Evolutionary conservation across 2,797 vertebrate species (phyloP).

Genomic region (Clarias fuscus): DNA sequence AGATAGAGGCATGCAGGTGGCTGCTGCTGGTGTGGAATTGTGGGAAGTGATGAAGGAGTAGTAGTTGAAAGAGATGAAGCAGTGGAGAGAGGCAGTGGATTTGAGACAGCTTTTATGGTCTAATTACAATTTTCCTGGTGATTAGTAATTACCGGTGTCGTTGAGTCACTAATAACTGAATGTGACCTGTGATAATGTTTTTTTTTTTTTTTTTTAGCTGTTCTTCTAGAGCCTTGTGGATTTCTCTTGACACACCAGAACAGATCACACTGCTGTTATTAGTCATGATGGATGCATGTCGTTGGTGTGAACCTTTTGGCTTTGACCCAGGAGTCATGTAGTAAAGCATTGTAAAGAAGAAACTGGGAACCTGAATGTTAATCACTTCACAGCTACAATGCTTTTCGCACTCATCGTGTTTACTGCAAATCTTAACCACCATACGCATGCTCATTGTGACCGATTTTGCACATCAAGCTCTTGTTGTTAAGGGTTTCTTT

Average conservation of each 20-base stretch:
- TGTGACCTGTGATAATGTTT: neutral
- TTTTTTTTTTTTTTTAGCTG: neutral
- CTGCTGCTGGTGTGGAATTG: neutral
- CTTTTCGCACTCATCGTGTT: too few species aligned
- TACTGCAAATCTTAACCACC: too few species aligned
- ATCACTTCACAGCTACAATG: neutral
- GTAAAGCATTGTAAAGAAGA: neutral
- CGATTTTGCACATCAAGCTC: too few species aligned
- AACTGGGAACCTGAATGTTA: neutral
- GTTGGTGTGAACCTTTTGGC: neutral
- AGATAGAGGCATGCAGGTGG: neutral
- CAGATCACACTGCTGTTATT: neutral
- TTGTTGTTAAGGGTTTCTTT: too few species aligned
- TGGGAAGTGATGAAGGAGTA: neutral
- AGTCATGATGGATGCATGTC: neutral
- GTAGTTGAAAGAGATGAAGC: neutral
- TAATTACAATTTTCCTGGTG: constrained; percentile 11
- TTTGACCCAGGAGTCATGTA: neutral
- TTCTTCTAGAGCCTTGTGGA: neutral
- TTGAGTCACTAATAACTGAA: neutral
- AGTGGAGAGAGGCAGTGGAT: neutral
- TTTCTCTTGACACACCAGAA: neutral
- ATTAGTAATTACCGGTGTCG: neutral
- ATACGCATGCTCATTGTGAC: too few species aligned
- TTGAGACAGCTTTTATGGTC: neutral